Conservation (phyloP, 2,113 vertebrate genomes). For the Ptilonorhynchus violaceus region DNA sequence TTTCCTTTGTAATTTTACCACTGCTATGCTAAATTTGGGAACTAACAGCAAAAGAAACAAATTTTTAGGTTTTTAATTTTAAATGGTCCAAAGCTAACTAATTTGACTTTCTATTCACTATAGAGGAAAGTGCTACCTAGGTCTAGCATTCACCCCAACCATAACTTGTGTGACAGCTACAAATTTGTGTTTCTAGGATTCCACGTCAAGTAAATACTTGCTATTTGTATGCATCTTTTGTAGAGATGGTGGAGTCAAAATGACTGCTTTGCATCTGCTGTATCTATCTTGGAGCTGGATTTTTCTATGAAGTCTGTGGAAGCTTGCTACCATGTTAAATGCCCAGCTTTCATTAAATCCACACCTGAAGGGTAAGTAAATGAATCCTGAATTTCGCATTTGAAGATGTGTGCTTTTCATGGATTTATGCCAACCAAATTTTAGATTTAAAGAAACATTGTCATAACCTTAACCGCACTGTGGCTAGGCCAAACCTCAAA, state of each 20-base stretch:
- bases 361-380: conserved; percentile 1
- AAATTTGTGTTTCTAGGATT: not conserved
- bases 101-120: not conserved
- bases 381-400: not conserved
- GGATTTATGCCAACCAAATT: conserved; percentile 11
- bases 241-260: not conserved
- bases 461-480: conserved; percentile 33
- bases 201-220: not conserved
- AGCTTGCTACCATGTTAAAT: not conserved
- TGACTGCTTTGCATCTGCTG: not conserved
- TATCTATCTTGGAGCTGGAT: not conserved
- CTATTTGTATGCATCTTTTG: not conserved
- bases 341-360: conserved; percentile 11
- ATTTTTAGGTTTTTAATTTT: not conserved
- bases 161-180: not conserved
- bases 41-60: not conserved
- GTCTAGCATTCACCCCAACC: not conserved
- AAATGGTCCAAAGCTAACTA: not conserved
- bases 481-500: conserved; percentile 25
- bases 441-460: conserved; percentile 26
- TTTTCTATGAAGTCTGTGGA: not conserved
- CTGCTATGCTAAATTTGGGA: not conserved
- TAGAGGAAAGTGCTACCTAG: not conserved
- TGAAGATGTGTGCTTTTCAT: not conserved
- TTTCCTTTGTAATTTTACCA: not conserved